Percentiles rank a stretch among this genome's conserved stretches.
These are phyloP conservation scores for Threskiornis aethiopicus DNA, from an alignment of 2,797 vertebrate species.

Conservation along the genomic window DNA sequence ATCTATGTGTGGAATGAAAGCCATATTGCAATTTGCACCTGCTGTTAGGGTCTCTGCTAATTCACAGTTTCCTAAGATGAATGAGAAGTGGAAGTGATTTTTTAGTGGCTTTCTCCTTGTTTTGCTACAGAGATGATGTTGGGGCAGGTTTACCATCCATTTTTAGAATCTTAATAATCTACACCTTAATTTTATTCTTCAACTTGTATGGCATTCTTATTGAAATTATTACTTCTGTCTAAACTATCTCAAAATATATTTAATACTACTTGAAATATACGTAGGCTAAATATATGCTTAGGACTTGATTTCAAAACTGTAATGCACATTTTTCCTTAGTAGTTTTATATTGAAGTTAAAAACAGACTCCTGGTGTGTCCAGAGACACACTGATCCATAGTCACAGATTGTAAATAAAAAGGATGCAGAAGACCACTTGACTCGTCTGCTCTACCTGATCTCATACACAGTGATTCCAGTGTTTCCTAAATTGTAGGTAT, in stretches of 20 bases:
- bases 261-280: not conserved
- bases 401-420: not conserved
- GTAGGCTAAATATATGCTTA: not conserved
- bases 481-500: not conserved
- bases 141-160: not conserved
- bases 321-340: not conserved
- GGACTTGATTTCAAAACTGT: not conserved
- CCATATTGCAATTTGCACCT: not conserved
- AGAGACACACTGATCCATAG: not conserved
- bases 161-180: not conserved
- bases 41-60: slow-evolving; percentile 14
- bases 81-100: not conserved
- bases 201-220: not conserved
- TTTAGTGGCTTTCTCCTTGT: not conserved
- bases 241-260: not conserved
- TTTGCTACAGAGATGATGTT: not conserved
- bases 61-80: slow-evolving; percentile 58
- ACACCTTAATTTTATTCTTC: not conserved
- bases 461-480: not conserved
- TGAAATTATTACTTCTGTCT: not conserved
- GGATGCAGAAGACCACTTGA: not conserved
- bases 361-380: not conserved
- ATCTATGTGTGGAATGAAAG: not conserved
- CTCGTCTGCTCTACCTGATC: not conserved
- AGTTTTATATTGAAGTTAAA: not conserved